phyloP scores from a whole-genome alignment of 2,888 invertebrate species.

The Athrips mouffetella region DNA sequence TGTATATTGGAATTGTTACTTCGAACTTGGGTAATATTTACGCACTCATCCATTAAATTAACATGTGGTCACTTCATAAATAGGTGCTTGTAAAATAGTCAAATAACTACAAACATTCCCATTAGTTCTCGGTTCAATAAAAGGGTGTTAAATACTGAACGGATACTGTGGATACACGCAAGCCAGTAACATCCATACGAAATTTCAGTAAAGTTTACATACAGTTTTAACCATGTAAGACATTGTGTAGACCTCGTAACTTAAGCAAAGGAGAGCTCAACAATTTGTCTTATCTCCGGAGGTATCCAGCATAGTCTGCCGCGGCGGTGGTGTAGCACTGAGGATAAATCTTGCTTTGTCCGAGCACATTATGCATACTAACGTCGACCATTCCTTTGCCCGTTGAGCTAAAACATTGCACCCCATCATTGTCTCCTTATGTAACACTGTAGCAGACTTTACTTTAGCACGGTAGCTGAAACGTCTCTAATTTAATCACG shows the following conservation, averaged over 20 bases:
- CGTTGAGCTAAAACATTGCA: constrained; percentile 19
- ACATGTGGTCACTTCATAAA: background rate
- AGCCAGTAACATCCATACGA: too few relatives aligned
- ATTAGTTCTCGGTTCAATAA: too few relatives aligned
- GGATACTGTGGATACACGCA: too few relatives aligned
- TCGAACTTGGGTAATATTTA: background rate
- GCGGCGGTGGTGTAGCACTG: constrained; percentile 38
- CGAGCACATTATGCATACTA: constrained; percentile 61
- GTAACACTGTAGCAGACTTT: constrained; percentile 11
- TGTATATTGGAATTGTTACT: background rate
- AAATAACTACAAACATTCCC: background rate
- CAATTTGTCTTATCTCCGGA: constrained; percentile 16
- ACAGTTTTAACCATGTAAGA: constrained; percentile 2
- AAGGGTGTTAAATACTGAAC: too few relatives aligned
- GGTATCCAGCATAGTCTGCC: constrained; percentile 24
- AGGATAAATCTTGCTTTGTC: constrained; percentile 67
- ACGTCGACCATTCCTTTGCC: constrained; percentile 44
- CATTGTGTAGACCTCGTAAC: background rate
- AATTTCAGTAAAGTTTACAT: too few relatives aligned
- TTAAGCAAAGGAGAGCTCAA: constrained; percentile 8
- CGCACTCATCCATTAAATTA: background rate
- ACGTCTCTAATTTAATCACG: background rate
- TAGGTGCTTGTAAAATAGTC: background rate
- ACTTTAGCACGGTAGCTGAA: constrained; percentile 2
- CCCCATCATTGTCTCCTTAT: constrained; percentile 24